Conservation (phyloP, 2,113 vertebrate species). For the Oryzias woworae region DNA sequence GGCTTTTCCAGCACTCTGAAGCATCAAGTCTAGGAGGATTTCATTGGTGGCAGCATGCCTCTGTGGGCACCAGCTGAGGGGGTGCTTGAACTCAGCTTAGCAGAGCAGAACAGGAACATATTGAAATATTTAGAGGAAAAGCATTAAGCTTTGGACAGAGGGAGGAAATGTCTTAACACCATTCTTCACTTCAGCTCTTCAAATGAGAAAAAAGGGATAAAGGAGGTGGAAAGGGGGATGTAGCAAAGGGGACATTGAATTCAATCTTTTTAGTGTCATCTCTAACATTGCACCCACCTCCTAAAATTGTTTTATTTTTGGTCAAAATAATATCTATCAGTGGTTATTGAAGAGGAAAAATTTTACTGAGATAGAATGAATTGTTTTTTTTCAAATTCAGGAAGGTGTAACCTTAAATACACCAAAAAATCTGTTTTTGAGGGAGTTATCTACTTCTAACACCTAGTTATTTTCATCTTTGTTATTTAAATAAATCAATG, state of each 20-base stretch:
- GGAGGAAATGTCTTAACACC: slow-evolving; percentile 33
- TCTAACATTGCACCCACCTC: no score
- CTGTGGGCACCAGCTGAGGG: slow-evolving; percentile 35
- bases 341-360: no score
- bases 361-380: no score
- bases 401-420: no score
- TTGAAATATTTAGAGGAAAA: slow-evolving; percentile 78
- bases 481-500: no score
- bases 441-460: no score
- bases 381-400: no score
- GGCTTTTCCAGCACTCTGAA: slow-evolving; percentile 31
- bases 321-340: no score
- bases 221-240: slow-evolving; percentile 2
- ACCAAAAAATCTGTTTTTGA: no score
- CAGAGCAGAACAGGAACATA: slow-evolving; percentile 45
- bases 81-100: slow-evolving; percentile 41
- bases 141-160: slow-evolving; percentile 69
- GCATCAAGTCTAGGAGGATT: slow-evolving; percentile 41
- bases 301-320: no score
- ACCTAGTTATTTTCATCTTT: no score
- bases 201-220: slow-evolving; percentile 19
- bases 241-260: not conserved
- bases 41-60: slow-evolving; percentile 34
- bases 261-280: no score
- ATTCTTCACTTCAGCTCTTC: slow-evolving; percentile 30